A percentile compares a stretch with the other conserved stretches of the same genome.
phyloP scores from a whole-genome alignment of 2,888 invertebrate genomes.

The Lithosia quadra region DNA sequence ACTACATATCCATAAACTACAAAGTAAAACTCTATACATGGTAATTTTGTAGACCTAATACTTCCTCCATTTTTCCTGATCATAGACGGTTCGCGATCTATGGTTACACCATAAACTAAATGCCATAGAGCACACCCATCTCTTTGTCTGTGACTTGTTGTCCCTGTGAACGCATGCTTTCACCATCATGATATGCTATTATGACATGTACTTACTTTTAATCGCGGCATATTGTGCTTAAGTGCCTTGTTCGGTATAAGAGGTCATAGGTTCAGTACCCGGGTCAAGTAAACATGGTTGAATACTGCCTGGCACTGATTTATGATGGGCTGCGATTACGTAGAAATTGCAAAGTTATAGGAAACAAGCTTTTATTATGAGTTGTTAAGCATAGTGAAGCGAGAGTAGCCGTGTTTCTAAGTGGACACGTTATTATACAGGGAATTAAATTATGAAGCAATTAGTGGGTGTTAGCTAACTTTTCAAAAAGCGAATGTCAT shows the following conservation, averaged over 20 bases:
- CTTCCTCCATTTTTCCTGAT: conserved; percentile 48
- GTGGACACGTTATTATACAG: neutral
- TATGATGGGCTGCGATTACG: conserved; percentile 46
- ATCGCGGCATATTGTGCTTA: conserved; percentile 53
- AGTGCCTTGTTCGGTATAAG: conserved; percentile 52
- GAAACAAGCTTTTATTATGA: conserved; percentile 30
- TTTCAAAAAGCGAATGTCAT: no score
- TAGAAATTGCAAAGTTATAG: conserved; percentile 39
- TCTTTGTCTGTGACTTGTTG: conserved; percentile 57
- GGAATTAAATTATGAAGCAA: neutral
- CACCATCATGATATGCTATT: conserved; percentile 54
- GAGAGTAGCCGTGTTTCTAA: neutral
- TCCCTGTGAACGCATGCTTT: conserved; percentile 50
- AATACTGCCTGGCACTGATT: conserved; percentile 48
- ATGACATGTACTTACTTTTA: conserved; percentile 55
- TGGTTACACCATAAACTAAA: conserved; percentile 59
- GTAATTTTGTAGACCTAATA: conserved; percentile 32
- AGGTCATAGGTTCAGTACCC: conserved; percentile 49
- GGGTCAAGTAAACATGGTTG: conserved; percentile 53
- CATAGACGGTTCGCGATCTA: conserved; percentile 49
- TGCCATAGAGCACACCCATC: conserved; percentile 65
- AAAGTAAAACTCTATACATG: neutral
- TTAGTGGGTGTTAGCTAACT: no score
- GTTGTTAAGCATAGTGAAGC: conserved; percentile 21
- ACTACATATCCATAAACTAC: conserved; percentile 10